phyloP scores from a whole-genome alignment of 2,797 vertebrate genomes.

The Manis pentadactyla region DNA sequence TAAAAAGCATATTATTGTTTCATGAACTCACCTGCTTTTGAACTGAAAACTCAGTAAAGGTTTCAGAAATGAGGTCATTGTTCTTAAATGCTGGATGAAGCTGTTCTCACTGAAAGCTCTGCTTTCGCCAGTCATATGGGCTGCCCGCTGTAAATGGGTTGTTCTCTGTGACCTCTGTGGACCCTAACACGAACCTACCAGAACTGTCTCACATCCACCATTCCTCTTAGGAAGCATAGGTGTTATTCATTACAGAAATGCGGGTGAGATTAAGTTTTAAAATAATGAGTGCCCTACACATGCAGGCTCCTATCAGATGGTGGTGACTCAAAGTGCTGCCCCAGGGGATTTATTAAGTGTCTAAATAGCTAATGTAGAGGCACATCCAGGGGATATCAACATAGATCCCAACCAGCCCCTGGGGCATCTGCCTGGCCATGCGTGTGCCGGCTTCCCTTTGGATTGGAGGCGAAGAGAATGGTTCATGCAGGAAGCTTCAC shows the following conservation, averaged over 20 bases:
- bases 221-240: not conserved
- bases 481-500: not conserved
- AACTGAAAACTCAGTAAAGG: not conserved
- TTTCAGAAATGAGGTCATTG: not conserved
- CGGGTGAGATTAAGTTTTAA: not conserved
- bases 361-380: not conserved
- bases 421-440: not conserved
- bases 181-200: not conserved
- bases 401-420: no score
- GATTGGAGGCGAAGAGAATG: not conserved
- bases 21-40: not conserved
- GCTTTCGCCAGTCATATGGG: no score
- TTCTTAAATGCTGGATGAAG: not conserved
- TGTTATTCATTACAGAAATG: not conserved
- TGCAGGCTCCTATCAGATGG: not conserved
- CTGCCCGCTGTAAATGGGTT: not conserved
- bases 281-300: not conserved
- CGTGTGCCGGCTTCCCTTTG: accelerated
- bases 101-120: not conserved
- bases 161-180: not conserved
- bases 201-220: not conserved
- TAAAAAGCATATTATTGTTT: not conserved
- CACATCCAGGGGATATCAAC: no score
- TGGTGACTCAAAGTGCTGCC: not conserved
- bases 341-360: not conserved